Evolutionary conservation across 2,797 vertebrate genomes (phyloP), one percentile per base, ranked within the genome.

Genomic region (Eulemur rubriventer): DNA sequence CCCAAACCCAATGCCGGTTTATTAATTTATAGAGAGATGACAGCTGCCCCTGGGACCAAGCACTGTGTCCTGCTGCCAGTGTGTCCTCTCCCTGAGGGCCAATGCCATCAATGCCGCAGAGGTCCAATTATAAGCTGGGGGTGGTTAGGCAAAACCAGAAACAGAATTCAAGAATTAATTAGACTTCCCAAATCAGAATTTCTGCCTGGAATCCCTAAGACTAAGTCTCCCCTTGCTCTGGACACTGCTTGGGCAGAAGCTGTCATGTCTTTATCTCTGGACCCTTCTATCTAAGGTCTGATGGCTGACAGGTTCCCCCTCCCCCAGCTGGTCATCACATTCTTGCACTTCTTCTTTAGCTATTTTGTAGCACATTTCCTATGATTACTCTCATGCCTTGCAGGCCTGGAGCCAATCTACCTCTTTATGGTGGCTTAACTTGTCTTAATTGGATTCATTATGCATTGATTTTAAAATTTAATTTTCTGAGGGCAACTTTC

Each of bases 381-480:
- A 81, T 94, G 78, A 90, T 95, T 73, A 88, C 33, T 41, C 35
- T 92, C 50, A 59, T 75, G 78, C 88, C 67, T 96, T 65, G 50
- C 4, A 30, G 88, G 63, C 20, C 83, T 24, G 33, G 75, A 96
- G 59, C 48, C 57, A 79, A 16, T 81, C 75, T 93, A 43, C 72
- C 63, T 93, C 63, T 91, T 92, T 73, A 48, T n/a, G 35, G 78
- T 87, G 81, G 50, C 59, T 94, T 84, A 87, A 43, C 35, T 61
- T 82, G 26, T 35, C 81, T 84, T 84, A 92, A 78, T 43, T 96
- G 91, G 63, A 80, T 85, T 97, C 69, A 48, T 92, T 82, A 13
- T 48, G 94, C 55, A 30, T 48, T 94, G 72, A 81, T 81, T 94
- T 95, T 43, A 84, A 96, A 96, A 73, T 91, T 83, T 88, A 35